Evolutionary conservation across 2,888 invertebrate species (phyloP).

Genomic region (Galerucella calmariensis): DNA sequence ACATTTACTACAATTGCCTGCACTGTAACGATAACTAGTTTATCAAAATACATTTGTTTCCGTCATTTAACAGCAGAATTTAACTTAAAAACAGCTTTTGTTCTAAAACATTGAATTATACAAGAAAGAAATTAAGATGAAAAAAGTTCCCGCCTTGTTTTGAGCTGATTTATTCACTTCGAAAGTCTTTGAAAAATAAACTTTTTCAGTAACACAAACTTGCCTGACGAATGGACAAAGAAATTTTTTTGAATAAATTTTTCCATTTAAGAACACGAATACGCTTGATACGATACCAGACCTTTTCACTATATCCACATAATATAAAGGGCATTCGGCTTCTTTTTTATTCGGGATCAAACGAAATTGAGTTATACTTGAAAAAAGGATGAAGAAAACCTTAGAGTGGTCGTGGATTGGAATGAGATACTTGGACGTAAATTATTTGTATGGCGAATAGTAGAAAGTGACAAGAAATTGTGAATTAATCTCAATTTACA

Average conservation of each 20-base stretch:
- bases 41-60: background rate
- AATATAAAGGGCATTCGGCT: constrained; percentile 10
- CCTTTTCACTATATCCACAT: constrained; percentile 13
- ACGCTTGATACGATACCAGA: background rate
- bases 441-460: background rate
- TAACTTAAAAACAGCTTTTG: background rate
- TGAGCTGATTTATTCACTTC: background rate
- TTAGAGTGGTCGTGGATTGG: background rate
- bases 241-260: constrained; percentile 3
- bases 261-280: background rate
- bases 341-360: constrained; percentile 26
- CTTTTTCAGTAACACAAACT: background rate
- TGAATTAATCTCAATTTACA: background rate
- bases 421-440: background rate
- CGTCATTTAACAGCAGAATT: too few relatives aligned
- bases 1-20: too few relatives aligned
- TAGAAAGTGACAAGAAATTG: background rate
- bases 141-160: background rate
- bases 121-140: background rate
- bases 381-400: constrained; percentile 13
- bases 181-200: background rate
- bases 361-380: constrained; percentile 14
- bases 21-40: background rate
- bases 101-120: background rate
- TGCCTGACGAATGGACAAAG: background rate